Base-by-base conservation (phyloP, 2,113 vertebrate genomes). In the Dolichallabes microphthalmus region DNA sequence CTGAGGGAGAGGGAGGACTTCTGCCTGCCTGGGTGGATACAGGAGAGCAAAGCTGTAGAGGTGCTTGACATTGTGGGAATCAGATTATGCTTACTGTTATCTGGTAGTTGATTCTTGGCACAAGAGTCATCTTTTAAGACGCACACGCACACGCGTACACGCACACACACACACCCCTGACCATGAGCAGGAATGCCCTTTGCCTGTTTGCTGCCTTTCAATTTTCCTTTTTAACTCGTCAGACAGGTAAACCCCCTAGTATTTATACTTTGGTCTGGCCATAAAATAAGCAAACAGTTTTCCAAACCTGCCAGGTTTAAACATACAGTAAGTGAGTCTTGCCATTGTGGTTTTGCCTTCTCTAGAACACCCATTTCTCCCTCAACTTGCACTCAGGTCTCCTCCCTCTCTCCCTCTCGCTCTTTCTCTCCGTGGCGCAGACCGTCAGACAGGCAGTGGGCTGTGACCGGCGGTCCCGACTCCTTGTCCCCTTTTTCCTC, bases 371-470 rank as follows among this genome's bases (percentile, higher is more conserved):
- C n/a, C 52, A n/a, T 53, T 74, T 81, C 25, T 63, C 32, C 73
- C 7, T 45, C 64, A 80, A 85, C 71, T 60, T 88, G 77, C 63
- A 55, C 45, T 80, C 76, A 53, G 82, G 77, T 39, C 61, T 35
- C 63, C 3, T 39, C 80, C 45, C 83, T 86, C 69, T 17, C 30
- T 73, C 39, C 71, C 77, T 55, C 82, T 58, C 68, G 90, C 82
- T 87, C 89, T 92, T 91, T 93, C 92, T 90, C 92, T 92, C 92
- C 93, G 92, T 91, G 89, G 90, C 89, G 87, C 76, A 90, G 93
- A 93, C 93, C 91, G 93, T 94, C 94, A 95, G 92, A 92, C 58
- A 91, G 92, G 91, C 92, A 93, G 90, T 92, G 93, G 94, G 91
- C 91, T 92, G 94, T 94, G 94, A 95, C 94, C 93, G 91, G 92